Evolutionary conservation across 1,140 invertebrate species (phyloP).

Genomic region (Aradophagus sp.): DNA sequence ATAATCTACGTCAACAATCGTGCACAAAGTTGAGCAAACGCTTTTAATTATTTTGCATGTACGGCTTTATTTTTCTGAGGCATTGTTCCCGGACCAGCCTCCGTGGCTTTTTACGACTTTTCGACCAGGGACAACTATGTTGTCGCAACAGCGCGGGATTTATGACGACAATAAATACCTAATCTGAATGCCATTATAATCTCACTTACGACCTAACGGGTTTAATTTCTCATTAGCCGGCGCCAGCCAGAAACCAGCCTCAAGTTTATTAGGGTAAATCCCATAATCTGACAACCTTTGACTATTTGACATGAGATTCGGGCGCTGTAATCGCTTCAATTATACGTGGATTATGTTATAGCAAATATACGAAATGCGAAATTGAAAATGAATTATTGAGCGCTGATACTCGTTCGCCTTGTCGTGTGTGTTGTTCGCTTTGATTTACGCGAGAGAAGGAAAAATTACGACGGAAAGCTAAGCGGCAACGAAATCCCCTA

Average conservation of each 20-base stretch:
- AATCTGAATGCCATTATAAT: slow-evolving; percentile 51
- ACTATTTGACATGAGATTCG: slow-evolving; percentile 43
- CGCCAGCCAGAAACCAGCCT: slow-evolving; percentile 34
- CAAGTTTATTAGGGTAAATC: slow-evolving; percentile 48
- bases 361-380: slow-evolving; percentile 35
- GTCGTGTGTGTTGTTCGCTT: slow-evolving; percentile 14
- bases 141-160: no score
- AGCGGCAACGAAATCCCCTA: no score
- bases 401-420: slow-evolving; percentile 1
- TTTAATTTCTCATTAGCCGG: slow-evolving; percentile 51
- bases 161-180: slow-evolving; percentile 48
- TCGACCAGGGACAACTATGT: no score
- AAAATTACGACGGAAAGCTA: no score
- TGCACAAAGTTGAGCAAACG: no score
- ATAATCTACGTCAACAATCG: no score
- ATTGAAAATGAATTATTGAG: slow-evolving; percentile 49
- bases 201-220: slow-evolving; percentile 49
- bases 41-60: no score
- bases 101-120: no score
- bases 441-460: slow-evolving; percentile 17
- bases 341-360: slow-evolving; percentile 36
- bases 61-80: no score
- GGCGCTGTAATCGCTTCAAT: slow-evolving; percentile 34
- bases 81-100: no score
- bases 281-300: slow-evolving; percentile 49